Conservation (phyloP, 2,113 vertebrate species). For the Rhinogobius similis region DNA sequence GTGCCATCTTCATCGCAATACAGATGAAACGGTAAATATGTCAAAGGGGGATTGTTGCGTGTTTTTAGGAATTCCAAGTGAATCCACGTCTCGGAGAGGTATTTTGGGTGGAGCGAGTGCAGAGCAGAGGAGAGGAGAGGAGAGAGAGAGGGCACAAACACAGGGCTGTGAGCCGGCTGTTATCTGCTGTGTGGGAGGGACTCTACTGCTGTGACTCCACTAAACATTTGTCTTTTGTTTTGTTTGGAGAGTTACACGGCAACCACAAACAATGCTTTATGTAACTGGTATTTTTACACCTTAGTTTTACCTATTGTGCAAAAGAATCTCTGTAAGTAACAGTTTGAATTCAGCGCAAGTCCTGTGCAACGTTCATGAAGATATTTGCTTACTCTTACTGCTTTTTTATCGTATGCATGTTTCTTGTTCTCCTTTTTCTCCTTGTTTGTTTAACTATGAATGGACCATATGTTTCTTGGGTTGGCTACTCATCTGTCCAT, state of each 20-base stretch:
- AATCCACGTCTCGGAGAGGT: background rate
- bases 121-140: too few species aligned
- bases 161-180: background rate
- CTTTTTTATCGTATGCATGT: too few species aligned
- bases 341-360: background rate
- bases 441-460: too few species aligned
- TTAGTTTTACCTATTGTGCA: background rate
- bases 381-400: too few species aligned
- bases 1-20: too few species aligned
- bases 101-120: background rate
- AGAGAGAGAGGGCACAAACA: background rate
- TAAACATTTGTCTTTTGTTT: background rate
- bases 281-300: background rate
- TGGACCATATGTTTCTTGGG: too few species aligned
- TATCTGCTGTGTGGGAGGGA: constrained; percentile 11
- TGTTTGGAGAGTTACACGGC: background rate
- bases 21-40: too few species aligned
- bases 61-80: background rate
- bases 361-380: too few species aligned
- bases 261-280: background rate
- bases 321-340: background rate
- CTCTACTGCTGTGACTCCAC: background rate
- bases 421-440: too few species aligned
- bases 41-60: too few species aligned
- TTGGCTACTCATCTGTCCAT: too few species aligned